Percentiles rank a stretch among this genome's conserved stretches.
These are phyloP conservation scores for Pagrus major DNA, from an alignment of 2,113 vertebrate species.

Conservation along the genomic window DNA sequence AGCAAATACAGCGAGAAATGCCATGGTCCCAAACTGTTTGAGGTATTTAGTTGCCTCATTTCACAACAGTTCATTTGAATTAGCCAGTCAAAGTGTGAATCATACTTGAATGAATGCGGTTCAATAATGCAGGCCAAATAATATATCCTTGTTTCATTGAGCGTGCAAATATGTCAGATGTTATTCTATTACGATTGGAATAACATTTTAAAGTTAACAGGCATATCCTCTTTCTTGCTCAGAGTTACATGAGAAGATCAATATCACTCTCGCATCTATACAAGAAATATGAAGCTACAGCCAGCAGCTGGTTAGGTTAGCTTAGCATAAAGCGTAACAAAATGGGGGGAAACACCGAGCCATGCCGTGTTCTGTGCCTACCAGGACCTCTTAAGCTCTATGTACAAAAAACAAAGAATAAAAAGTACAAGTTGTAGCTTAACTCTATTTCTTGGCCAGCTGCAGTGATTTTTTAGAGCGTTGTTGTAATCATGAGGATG, in stretches of 20 bases:
- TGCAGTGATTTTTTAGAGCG: not conserved
- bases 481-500: not conserved
- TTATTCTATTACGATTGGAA: not conserved
- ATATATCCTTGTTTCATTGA: not conserved
- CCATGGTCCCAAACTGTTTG: conserved; percentile 53
- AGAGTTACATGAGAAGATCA: not conserved
- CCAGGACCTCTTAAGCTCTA: not conserved
- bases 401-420: no score
- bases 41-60: conserved; percentile 58
- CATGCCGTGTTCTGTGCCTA: no score
- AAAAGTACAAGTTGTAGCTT: not conserved
- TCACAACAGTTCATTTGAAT: conserved; percentile 41
- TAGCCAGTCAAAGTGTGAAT: conserved; percentile 18
- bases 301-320: not conserved
- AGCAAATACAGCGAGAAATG: conserved; percentile 48
- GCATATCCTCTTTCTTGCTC: not conserved
- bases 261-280: not conserved
- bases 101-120: not conserved
- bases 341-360: no score
- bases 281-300: not conserved
- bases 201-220: not conserved
- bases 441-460: not conserved
- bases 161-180: not conserved
- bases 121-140: not conserved
- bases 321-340: not conserved